A percentile compares a stretch with the other conserved stretches of the same genome.
phyloP scores from a whole-genome alignment of 2,888 invertebrate genomes.

The Marasmarcha lunaedactyla region DNA sequence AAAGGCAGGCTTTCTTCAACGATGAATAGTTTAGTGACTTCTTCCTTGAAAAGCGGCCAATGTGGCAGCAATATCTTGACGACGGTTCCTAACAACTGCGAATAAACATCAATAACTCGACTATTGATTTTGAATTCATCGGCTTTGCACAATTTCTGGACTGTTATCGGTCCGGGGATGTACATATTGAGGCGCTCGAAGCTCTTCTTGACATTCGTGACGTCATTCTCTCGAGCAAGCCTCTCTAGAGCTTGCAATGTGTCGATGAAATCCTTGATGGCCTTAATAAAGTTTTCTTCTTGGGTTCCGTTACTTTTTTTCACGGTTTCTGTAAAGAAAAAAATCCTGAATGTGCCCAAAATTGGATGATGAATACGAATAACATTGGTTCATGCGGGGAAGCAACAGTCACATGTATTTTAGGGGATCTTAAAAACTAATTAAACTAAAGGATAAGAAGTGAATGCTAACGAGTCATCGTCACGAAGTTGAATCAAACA shows the following conservation, averaged over 20 bases:
- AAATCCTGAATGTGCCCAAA: constrained; percentile 63
- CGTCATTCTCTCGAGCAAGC: constrained; percentile 37
- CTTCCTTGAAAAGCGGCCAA: constrained; percentile 69
- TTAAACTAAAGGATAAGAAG: too few species aligned
- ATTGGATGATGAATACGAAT: constrained; percentile 26
- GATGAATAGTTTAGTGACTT: constrained; percentile 53
- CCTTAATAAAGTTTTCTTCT: constrained; percentile 18
- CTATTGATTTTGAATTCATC: constrained; percentile 40
- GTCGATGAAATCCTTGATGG: constrained; percentile 33
- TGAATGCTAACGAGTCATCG: too few species aligned
- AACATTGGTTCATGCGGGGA: constrained; percentile 11
- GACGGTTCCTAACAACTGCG: constrained; percentile 58
- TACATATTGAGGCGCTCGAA: constrained; percentile 19
- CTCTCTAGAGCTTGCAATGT: constrained; percentile 28
- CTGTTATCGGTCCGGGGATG: constrained; percentile 73
- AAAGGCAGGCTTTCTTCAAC: constrained; percentile 63
- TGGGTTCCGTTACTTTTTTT: constrained; percentile 15
- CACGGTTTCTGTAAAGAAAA: constrained; percentile 41
- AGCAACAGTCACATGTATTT: constrained; percentile 26
- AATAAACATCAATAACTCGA: constrained; percentile 55
- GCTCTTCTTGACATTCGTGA: constrained; percentile 22
- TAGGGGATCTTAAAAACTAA: background rate
- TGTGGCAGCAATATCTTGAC: constrained; percentile 59
- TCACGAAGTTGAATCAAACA: too few species aligned
- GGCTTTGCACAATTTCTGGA: constrained; percentile 71